phyloP scores from a whole-genome alignment of 2,113 vertebrate genomes.

The Lagenorhynchus albirostris region DNA sequence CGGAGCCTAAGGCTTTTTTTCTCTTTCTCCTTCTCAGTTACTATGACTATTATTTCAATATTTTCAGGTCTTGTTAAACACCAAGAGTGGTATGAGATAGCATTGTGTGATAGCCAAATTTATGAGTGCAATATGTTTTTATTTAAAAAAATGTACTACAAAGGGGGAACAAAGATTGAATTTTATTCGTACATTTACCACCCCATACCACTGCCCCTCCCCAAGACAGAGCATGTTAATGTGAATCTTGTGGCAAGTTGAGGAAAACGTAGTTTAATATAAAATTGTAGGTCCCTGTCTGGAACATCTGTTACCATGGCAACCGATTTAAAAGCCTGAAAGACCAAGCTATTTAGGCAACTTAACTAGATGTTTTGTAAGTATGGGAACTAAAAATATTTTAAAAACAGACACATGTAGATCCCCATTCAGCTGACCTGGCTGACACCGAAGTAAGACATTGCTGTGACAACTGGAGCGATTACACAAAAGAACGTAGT shows the following conservation, averaged over 20 bases:
- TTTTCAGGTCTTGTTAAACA: slow-evolving; percentile 38
- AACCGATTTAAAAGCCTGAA: slow-evolving; percentile 37
- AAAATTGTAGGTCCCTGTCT: slow-evolving; percentile 40
- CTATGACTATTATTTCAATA: background rate
- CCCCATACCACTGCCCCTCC: background rate
- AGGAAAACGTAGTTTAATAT: slow-evolving; percentile 45
- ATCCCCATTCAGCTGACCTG: background rate
- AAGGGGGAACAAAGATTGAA: background rate
- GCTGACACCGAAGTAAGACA: background rate
- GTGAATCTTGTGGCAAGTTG: slow-evolving; percentile 18
- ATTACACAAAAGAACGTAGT: rapidly evolving
- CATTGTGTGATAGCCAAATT: background rate
- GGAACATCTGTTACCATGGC: slow-evolving; percentile 56
- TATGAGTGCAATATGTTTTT: background rate
- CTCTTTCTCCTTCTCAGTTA: background rate
- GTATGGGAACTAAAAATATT: slow-evolving; percentile 47
- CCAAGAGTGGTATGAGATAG: background rate
- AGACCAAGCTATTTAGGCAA: slow-evolving; percentile 57
- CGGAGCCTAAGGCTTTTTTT: background rate
- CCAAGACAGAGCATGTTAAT: background rate
- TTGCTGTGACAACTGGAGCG: background rate
- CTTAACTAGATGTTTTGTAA: slow-evolving; percentile 47
- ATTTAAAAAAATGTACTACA: background rate
- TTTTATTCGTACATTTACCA: background rate
- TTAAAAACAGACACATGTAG: slow-evolving; percentile 21